A percentile compares a stretch with the other conserved stretches of the same genome.
Evolutionary conservation across 2,113 vertebrate genomes (phyloP).

Genomic region (Leucoraja erinaceus): DNA sequence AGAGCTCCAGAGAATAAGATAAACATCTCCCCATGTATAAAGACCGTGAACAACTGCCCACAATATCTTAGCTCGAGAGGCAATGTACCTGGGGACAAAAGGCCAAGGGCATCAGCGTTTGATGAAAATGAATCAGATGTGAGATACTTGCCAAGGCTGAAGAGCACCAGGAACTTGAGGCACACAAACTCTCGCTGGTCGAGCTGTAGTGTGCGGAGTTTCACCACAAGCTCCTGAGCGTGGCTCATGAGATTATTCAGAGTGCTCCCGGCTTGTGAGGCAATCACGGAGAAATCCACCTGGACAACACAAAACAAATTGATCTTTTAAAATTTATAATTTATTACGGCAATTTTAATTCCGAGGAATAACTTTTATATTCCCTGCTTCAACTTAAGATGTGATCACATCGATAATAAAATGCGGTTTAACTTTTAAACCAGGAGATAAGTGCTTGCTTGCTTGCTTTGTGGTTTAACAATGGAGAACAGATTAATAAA

Average conservation of each 20-base stretch:
- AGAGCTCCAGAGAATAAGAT: too few relatives aligned
- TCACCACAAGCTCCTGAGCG: constrained; percentile 88
- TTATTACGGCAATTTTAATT: neutral
- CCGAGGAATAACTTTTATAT: neutral
- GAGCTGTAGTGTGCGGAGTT: constrained; percentile 86
- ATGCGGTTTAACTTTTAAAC: constrained; percentile 4
- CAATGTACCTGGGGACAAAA: neutral
- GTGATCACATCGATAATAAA: constrained; percentile 13
- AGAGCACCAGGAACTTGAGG: constrained; percentile 97
- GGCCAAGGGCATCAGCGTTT: neutral
- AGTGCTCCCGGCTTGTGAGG: constrained; percentile 83
- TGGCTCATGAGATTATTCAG: constrained; percentile 91
- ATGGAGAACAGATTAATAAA: constrained; percentile 29
- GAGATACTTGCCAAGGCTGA: constrained; percentile 82
- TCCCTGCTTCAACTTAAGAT: neutral
- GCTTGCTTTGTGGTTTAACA: constrained; percentile 27
- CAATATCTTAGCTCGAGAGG: neutral
- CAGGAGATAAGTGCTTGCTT: constrained; percentile 26
- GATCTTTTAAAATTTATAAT: constrained; percentile 7
- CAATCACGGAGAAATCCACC: constrained; percentile 88
- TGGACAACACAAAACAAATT: constrained; percentile 54
- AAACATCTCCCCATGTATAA: too few relatives aligned
- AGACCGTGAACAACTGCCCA: neutral
- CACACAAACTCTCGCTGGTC: constrained; percentile 96
- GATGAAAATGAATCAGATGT: too few relatives aligned